Evolutionary conservation across 2,113 vertebrate species (phyloP), one percentile per base, ranked within the genome.

Genomic region (Lanius ludovicianus): DNA sequence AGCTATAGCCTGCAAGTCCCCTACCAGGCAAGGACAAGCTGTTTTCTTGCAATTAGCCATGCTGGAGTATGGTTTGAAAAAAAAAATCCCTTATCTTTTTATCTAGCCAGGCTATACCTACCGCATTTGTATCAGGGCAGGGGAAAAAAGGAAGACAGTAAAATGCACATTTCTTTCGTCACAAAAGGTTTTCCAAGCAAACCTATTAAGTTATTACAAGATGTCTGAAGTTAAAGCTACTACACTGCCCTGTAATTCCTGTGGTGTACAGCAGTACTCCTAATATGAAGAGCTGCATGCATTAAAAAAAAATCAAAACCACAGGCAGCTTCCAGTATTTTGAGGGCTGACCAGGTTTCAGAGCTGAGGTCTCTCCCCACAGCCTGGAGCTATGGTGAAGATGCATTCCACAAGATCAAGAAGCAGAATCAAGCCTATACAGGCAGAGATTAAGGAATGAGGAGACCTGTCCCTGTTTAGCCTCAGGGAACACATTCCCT

Each of bases 341-440:
- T 78, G 42, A 80, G 22, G 63, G 44, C 39, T 93, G 55, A n/a
- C 60, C 27, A 37, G 7, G 28, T 75, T 84, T 86, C 79, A 71
- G 59, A 74, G 64, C 68, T 24, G 25, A 93, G 59, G n/a, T 71
- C 35, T 53, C 59, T 56, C 35, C 78, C 39, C 76, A 74, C 63
- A 88, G 90, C 47, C 69, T 57, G 56, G 28, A 93, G 80, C 85
- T 78, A 86, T 44, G 33, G 69, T 27, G 13, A 92, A 92, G 73
- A 53, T 46, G 53, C 95, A 96, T 96, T 96, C 95, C 93, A 89
- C 44, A 71, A 84, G 64, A 92, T 81, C 60, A 89, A 93, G 56
- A 8, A 78, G 71, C 56, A 87, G 76, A 95, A 94, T 94, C 95
- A 96, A 93, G 86, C 64, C 95, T 50, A 21, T 81, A 57, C 92